Percentiles rank a stretch among this genome's conserved stretches.
Conservation (phyloP, 1,140 invertebrate genomes). For the Manduca sexta region DNA sequence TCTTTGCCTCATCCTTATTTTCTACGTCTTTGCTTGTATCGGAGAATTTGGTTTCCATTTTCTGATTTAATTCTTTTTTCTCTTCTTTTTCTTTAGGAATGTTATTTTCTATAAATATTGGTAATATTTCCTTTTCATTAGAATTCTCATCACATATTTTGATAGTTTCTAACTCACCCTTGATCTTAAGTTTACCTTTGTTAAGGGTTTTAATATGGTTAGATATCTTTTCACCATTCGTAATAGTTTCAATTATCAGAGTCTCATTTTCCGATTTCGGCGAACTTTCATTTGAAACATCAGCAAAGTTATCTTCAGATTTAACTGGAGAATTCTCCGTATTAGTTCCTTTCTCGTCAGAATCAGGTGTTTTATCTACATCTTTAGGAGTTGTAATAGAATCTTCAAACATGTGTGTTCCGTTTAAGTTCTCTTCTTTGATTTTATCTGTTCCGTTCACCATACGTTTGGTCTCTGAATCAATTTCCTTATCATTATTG, state of each 20-base stretch:
- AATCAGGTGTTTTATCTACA: slow-evolving; percentile 1
- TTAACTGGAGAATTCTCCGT: slow-evolving; percentile 44
- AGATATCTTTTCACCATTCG: slow-evolving; percentile 13
- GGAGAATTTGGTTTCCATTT: neutral
- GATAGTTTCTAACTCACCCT: too few relatives aligned
- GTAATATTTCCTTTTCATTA: too few relatives aligned
- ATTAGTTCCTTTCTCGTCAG: slow-evolving; percentile 26
- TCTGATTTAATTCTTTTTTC: neutral
- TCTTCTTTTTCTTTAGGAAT: neutral
- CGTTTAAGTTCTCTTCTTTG: slow-evolving; percentile 10
- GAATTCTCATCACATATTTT: too few relatives aligned
- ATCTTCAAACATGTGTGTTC: neutral
- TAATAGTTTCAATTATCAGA: slow-evolving; percentile 5
- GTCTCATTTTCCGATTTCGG: slow-evolving; percentile 39
- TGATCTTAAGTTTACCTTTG: too few relatives aligned
- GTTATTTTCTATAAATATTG: neutral
- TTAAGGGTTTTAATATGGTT: neutral
- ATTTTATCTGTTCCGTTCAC: neutral
- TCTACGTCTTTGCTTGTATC: neutral
- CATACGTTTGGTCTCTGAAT: neutral
- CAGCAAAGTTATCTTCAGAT: slow-evolving; percentile 61
- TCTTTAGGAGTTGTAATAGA: neutral
- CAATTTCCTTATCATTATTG: slow-evolving; percentile 38
- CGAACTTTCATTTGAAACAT: slow-evolving; percentile 55
- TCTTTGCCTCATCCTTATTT: neutral